phyloP scores from a whole-genome alignment of 2,797 vertebrate genomes.

The Halcyon leucocephala region DNA sequence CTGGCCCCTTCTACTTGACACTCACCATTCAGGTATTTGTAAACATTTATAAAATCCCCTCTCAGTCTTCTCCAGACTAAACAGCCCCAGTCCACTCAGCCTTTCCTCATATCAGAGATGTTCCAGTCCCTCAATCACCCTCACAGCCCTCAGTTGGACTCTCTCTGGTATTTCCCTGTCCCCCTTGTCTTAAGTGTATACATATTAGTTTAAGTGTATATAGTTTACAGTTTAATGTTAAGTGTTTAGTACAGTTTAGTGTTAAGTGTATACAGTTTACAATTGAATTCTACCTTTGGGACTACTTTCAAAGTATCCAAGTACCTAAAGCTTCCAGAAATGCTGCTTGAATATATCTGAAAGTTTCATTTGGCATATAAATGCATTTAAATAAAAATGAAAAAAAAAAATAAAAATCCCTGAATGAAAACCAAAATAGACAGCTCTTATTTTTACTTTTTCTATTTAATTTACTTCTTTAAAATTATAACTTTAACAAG shows the following conservation, averaged over 20 bases:
- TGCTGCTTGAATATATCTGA: background rate
- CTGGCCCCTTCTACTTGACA: no score
- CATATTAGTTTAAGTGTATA: no score
- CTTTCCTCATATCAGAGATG: no score
- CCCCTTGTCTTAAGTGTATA: no score
- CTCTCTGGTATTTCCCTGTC: no score
- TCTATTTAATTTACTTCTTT: background rate
- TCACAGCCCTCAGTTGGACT: no score
- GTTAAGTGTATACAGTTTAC: background rate
- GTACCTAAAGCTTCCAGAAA: background rate
- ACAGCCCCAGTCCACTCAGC: no score
- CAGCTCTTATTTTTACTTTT: background rate
- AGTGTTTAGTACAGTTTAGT: background rate
- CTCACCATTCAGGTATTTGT: no score
- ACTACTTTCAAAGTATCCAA: background rate
- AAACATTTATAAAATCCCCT: no score
- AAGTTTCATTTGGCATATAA: background rate
- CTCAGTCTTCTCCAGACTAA: no score
- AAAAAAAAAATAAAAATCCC: background rate
- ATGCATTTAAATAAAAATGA: background rate
- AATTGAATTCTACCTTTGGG: background rate
- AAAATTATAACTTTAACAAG: background rate
- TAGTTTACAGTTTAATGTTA: background rate
- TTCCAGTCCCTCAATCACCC: no score
- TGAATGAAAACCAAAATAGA: background rate